Evolutionary conservation across 2,888 invertebrate genomes (phyloP).

Genomic region (Polymixis flavicincta): DNA sequence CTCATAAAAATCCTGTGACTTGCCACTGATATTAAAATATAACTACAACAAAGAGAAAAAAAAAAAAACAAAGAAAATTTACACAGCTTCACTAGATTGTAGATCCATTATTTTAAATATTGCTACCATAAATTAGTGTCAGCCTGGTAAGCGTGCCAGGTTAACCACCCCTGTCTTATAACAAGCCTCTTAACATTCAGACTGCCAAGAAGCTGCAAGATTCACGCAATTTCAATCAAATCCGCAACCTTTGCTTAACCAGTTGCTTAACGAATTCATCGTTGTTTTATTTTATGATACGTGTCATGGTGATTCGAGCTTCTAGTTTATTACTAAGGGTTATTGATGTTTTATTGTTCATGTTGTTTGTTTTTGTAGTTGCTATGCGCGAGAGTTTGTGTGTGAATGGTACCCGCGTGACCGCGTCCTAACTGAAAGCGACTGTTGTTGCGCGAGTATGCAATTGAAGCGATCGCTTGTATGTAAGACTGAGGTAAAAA

Average conservation of each 20-base stretch:
- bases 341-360: slow-evolving; percentile 3
- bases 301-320: slow-evolving; percentile 12
- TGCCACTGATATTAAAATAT: too few relatives aligned
- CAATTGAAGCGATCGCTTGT: background rate
- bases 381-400: background rate
- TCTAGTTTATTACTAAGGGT: slow-evolving; percentile 21
- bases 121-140: too few relatives aligned
- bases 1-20: too few relatives aligned
- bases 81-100: too few relatives aligned
- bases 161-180: slow-evolving; percentile 33
- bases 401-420: background rate
- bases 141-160: too few relatives aligned
- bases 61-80: too few relatives aligned
- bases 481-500: too few relatives aligned
- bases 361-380: slow-evolving; percentile 12
- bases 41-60: too few relatives aligned
- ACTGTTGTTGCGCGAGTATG: too few relatives aligned
- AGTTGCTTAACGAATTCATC: slow-evolving; percentile 10
- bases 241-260: slow-evolving; percentile 34
- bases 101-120: too few relatives aligned
- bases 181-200: slow-evolving; percentile 54
- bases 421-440: background rate
- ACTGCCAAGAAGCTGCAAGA: slow-evolving; percentile 57
- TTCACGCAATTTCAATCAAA: slow-evolving; percentile 56
- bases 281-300: slow-evolving; percentile 33